Evolutionary conservation across 2,888 invertebrate species (phyloP), one percentile per base, ranked within the genome.

Genomic region (Scaptodrosophila latifasciaeformis): DNA sequence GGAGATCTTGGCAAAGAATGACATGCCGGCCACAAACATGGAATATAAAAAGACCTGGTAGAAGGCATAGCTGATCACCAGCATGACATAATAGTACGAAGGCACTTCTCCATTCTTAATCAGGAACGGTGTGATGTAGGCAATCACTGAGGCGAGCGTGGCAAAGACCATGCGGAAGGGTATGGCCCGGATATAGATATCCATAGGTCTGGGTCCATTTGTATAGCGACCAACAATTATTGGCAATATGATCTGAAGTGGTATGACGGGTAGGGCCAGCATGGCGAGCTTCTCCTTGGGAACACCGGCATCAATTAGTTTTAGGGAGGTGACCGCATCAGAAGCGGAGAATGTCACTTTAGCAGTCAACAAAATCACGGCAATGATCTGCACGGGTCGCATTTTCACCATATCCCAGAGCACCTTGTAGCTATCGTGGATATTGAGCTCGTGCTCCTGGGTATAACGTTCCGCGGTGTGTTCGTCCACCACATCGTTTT

Each of bases 1-100:
- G 58, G 97, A 97, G 45, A 99, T 92, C 87, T 95, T 94, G 0
- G 99, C 99, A 86, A 96, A 96, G 88, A 99, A 99, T 7, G 97
- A 96, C 97, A 99, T 99, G 55, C 93, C 91, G 0, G 98, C 93
- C 3, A 99, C 98, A 86, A 97, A 99, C 96, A 99, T 98, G 81
- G 95, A 92, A 87, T 97, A 97, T 0, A 96, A 89, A 70, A 96
- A 92, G 21, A 98, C 91, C 94, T 98, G 98, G 88, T 99, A 97
- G 59, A 96, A 87, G n/a, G 93, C 91, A 84, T 97, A 98, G 48
- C 93, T 90, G 7, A 89, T 70, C 66, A 98, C 87, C 49, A 98
- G 88, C 30, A 95, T 79, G 27, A 91, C 87, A 65, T 97, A 95
- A 82, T 94, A 96, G 57, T 91, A 92, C 54, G 90, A 87, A 0